Base-by-base conservation (phyloP, 2,888 invertebrate genomes). In the Polydrusus tereticollis region DNA sequence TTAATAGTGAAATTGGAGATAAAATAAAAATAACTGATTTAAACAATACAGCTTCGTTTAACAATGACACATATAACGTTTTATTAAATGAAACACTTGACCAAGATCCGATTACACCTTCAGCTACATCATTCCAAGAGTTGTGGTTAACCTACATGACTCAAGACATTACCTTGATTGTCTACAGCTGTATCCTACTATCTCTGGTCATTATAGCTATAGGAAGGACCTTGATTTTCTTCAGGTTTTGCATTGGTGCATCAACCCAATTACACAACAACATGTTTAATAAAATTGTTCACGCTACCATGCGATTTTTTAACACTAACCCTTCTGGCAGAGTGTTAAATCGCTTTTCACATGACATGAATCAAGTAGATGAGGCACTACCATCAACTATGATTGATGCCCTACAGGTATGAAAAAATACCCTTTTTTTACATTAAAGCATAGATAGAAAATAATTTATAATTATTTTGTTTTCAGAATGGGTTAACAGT, bases 301-400 rank as follows among this genome's bases (percentile, higher is more conserved):
- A 88, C 41, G 88, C 90, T 0, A 88, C 89, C 0, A 89, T 91
- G 84, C 82, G 85, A 68, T 93, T 93, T 82, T 92, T 92, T 82
- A 91, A 91, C 77, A 87, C 85, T 0, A 92, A 92, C 80, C 89
- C 90, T 0, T 86, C 87, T 1, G 88, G 88, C 12, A 83, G 87
- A 29, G 88, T 92, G 66, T 83, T 92, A 43, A 92, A 92, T 83
- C 85, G 92, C 52, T 92, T 92, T 81, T 89, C 92, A 1, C 92
- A 91, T 81, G 92, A 92, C 80, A 87, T 91, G 80, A 90, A 87
- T 0, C 83, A 87, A 0, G 85, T 88, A 5, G 88, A 88, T 78
- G 88, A 88, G 77, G 63, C 85, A 18, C 75, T 88, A 26, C 87
- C 88, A 0, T 75, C 78, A 10, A 85, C 86, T 0, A 76, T 88